Percentiles rank a stretch among this genome's conserved stretches.
Conservation (phyloP, 64 coral and sea anemone genomes). For the Hydrozoanthus tunicans region DNA sequence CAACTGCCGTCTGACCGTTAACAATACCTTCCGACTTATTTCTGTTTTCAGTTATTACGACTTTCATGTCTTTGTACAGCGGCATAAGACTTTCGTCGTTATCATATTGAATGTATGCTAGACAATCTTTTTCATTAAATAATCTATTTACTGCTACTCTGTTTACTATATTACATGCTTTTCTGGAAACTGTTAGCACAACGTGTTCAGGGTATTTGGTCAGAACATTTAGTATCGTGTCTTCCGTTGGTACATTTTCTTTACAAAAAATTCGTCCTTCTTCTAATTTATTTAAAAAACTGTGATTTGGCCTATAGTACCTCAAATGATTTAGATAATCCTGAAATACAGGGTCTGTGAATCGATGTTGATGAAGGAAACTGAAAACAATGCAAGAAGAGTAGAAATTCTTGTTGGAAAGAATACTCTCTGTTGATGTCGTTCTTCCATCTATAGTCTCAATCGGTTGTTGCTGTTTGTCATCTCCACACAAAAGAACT, state of each 20-base stretch:
- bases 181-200: neutral
- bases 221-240: neutral
- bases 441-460: too few species aligned
- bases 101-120: neutral
- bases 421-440: too few species aligned
- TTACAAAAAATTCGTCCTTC: neutral
- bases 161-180: slow-evolving; percentile 5
- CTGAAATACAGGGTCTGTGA: too few species aligned
- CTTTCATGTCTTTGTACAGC: too few species aligned
- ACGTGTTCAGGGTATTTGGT: neutral
- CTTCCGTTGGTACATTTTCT: neutral
- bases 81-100: neutral
- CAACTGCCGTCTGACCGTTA: too few species aligned
- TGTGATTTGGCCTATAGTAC: too few species aligned
- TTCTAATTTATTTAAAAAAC: slow-evolving; percentile 11
- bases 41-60: neutral
- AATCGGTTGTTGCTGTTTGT: too few species aligned
- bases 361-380: too few species aligned
- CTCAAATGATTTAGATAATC: too few species aligned
- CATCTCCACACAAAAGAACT: neutral
- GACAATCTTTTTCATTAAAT: neutral
- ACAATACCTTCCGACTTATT: neutral
- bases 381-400: too few species aligned
- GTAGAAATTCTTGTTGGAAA: too few species aligned
- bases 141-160: neutral